Percentiles rank a stretch among this genome's conserved stretches.
Evolutionary conservation across 2,797 vertebrate genomes (phyloP).

Genomic region (Spinibarbus caldwelli): DNA sequence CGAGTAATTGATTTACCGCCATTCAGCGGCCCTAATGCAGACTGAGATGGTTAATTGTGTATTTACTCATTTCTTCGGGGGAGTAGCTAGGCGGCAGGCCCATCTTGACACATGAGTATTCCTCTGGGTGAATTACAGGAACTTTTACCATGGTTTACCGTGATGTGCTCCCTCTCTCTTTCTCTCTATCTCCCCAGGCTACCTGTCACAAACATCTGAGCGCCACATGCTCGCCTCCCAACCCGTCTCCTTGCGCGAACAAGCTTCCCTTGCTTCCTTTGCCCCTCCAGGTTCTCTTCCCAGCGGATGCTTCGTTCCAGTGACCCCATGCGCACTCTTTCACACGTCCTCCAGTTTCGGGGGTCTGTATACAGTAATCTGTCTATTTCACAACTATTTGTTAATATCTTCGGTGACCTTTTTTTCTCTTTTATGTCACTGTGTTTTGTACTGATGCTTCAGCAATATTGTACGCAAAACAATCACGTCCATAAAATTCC

Average conservation of each 20-base stretch:
- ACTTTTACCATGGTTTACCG: conserved; percentile 25
- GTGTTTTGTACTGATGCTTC: not conserved
- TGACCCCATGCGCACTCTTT: conserved; percentile 76
- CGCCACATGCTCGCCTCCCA: conserved; percentile 68
- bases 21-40: conserved; percentile 55
- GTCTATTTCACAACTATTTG: not conserved
- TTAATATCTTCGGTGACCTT: not conserved
- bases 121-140: conserved; percentile 22
- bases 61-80: conserved; percentile 45
- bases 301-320: conserved; percentile 2
- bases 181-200: conserved; percentile 52
- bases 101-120: conserved; percentile 26
- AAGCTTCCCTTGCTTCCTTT: conserved; percentile 7
- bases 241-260: conserved; percentile 52
- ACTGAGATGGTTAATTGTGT: conserved; percentile 54
- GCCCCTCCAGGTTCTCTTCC: conserved; percentile 20
- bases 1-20: conserved; percentile 73
- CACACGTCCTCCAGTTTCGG: conserved; percentile 68
- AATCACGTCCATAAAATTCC: not conserved
- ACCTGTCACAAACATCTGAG: conserved; percentile 76
- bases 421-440: not conserved
- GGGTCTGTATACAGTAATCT: not conserved
- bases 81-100: not conserved
- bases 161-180: conserved; percentile 21
- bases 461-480: not conserved